phyloP scores from a whole-genome alignment of 2,888 invertebrate genomes.

The Smittia aterrima region DNA sequence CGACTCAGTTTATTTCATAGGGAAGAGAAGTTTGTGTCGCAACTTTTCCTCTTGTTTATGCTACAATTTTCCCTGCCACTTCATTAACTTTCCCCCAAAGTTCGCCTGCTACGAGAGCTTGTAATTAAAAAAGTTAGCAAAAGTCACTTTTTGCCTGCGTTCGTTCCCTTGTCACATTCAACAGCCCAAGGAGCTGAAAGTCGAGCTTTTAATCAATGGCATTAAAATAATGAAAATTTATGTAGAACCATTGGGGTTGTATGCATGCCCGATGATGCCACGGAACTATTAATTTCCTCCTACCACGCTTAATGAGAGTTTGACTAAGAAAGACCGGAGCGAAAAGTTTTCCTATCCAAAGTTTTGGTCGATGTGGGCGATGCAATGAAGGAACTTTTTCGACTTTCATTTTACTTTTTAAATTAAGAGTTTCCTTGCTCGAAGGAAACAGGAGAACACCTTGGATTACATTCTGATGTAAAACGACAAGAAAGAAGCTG shows the following conservation, averaged over 20 bases:
- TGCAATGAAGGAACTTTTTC: neutral
- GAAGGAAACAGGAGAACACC: neutral
- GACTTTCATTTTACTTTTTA: neutral
- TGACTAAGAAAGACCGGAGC: neutral
- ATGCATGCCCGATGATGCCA: neutral
- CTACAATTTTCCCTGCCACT: neutral
- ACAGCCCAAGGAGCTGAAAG: neutral
- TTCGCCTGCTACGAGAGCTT: neutral
- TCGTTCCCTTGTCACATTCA: neutral
- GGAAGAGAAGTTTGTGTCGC: too few relatives aligned
- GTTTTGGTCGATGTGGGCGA: neutral
- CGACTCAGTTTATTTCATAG: too few relatives aligned
- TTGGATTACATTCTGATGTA: neutral
- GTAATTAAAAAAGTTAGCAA: slow-evolving; percentile 33
- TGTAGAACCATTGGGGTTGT: neutral
- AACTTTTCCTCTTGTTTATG: too few relatives aligned
- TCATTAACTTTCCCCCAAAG: slow-evolving; percentile 21
- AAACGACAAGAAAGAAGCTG: too few relatives aligned
- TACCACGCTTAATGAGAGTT: slow-evolving; percentile 9
- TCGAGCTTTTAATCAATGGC: slow-evolving; percentile 23
- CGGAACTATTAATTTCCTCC: slow-evolving; percentile 7
- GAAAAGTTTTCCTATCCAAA: neutral
- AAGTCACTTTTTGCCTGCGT: slow-evolving; percentile 27
- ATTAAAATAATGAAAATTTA: slow-evolving; percentile 39
- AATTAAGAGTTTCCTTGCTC: neutral